A percentile compares a stretch with the other conserved stretches of the same genome.
Evolutionary conservation across 2,113 vertebrate species (phyloP).

Genomic region (Myiopsitta monachus): DNA sequence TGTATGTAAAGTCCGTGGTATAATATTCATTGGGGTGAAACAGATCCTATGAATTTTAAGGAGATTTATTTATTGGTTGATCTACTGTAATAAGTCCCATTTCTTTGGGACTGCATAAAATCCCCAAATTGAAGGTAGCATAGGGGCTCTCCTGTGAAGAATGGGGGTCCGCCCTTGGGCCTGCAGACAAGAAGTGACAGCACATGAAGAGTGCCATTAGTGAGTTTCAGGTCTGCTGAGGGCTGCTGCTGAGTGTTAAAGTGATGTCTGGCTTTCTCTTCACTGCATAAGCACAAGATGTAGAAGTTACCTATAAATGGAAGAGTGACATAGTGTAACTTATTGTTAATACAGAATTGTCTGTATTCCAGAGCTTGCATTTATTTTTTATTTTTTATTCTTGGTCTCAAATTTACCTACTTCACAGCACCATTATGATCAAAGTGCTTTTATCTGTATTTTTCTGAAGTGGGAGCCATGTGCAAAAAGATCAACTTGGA

Average conservation of each 20-base stretch:
- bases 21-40: background rate
- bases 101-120: background rate
- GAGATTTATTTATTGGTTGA: background rate
- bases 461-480: background rate
- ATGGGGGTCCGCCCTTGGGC: background rate
- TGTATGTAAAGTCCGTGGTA: background rate
- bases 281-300: background rate
- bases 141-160: background rate
- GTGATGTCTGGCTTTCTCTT: background rate
- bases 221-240: too few relatives aligned
- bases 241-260: background rate
- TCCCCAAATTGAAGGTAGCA: fast-evolving
- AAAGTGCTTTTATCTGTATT: background rate
- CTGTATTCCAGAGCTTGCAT: background rate
- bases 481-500: background rate
- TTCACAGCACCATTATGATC: background rate
- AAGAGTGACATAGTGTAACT: background rate
- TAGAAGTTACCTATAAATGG: background rate
- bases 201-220: background rate
- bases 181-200: background rate
- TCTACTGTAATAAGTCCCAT: background rate
- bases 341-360: background rate
- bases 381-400: background rate
- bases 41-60: background rate
- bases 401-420: background rate